Evolutionary conservation across 2,888 invertebrate species (phyloP), one percentile per base, ranked within the genome.

Genomic region (Nomada fucata): DNA sequence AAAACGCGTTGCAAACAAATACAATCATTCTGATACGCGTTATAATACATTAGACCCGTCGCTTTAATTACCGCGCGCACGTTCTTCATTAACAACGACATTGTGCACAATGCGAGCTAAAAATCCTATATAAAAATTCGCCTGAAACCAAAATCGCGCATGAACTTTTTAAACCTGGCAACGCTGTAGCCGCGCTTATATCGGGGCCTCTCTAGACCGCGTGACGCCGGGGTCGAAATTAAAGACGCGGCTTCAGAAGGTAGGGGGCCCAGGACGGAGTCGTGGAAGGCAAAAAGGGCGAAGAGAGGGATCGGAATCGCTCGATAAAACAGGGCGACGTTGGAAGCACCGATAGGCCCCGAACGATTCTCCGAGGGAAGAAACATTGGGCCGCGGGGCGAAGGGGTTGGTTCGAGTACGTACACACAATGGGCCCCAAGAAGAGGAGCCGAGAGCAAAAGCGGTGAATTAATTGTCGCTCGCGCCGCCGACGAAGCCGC

Each of bases 401-500:
- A 4, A 52, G 64, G 52, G 57, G 61, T 70, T 59, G 76, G 78
- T 65, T 76, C 73, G 79, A 82, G 77, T 82, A 78, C 70, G 67
- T 79, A 76, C 75, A 84, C 80, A 86, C 85, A 84, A 88, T 86
- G 80, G 84, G 71, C 55, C 55, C 74, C 75, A 59, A 72, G 70
- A 71, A 72, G 83, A 80, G 71, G 64, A 80, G 76, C 76, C 81
- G 85, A 82, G 90, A 89, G 91, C 89, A 91, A 90, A 91, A 90
- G 90, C 91, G 92, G 92, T 91, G 92, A 92, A 92, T 92, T 91
- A 92, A 92, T 91, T 92, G 91, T 91, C 91, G 91, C 92, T 92
- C 90, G 92, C 91, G 90, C 91, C 89, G 91, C 89, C 89, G 89
- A 86, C 87, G 89, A 88, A 87, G 87, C 87, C 87, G 83, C 88